These are phyloP conservation scores for Orestias chungarensis DNA, from an alignment of 2,797 vertebrate species.

Conservation along the genomic window DNA sequence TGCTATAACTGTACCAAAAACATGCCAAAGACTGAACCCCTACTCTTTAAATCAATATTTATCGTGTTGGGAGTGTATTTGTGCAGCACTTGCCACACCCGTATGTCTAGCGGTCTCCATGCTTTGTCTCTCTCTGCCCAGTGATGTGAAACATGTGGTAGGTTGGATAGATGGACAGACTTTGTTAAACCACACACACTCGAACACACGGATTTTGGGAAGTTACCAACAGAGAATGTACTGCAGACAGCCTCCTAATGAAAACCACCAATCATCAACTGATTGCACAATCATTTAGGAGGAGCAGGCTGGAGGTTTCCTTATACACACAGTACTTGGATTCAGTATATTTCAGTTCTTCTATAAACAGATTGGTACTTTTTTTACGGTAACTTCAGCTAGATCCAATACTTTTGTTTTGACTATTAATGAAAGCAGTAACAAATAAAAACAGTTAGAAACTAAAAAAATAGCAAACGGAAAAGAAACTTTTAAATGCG, in stretches of 20 bases:
- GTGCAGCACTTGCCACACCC: slow-evolving; percentile 28
- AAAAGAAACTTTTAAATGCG: not conserved
- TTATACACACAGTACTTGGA: slow-evolving; percentile 9
- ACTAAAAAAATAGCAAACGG: no score
- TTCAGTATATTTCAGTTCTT: slow-evolving; percentile 3
- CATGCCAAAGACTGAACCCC: not conserved
- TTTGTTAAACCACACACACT: slow-evolving; percentile 63
- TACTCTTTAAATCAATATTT: slow-evolving; percentile 16
- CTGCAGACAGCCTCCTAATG: slow-evolving; percentile 56
- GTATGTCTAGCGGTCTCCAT: slow-evolving; percentile 36
- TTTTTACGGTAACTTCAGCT: not conserved
- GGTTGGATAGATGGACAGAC: slow-evolving; percentile 55
- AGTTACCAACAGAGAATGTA: slow-evolving; percentile 45
- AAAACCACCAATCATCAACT: slow-evolving; percentile 57
- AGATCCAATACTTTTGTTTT: not conserved
- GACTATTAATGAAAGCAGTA: not conserved
- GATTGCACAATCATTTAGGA: slow-evolving; percentile 46
- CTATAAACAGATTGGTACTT: not conserved
- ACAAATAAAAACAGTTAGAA: not conserved
- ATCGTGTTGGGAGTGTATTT: slow-evolving; percentile 2
- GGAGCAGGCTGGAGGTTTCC: slow-evolving; percentile 19
- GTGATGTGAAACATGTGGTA: slow-evolving; percentile 73
- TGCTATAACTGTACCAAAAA: not conserved
- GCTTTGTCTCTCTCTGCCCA: slow-evolving; percentile 14
- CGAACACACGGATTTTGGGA: slow-evolving; percentile 20